Conservation (phyloP, 2,888 invertebrate species). For the Cephus runcator region DNA sequence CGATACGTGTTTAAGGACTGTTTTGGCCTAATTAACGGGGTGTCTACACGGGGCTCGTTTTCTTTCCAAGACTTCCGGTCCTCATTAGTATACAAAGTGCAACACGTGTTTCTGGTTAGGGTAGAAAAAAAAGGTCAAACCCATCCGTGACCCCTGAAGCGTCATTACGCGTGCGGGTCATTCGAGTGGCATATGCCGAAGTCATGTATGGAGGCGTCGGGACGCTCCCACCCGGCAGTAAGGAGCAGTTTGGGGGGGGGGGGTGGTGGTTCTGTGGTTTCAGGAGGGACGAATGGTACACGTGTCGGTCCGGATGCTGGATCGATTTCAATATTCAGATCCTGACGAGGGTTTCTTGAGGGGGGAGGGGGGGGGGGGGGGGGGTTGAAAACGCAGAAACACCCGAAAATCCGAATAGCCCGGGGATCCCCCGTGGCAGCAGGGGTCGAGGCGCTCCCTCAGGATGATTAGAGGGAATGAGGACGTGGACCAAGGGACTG, state of each 20-base stretch:
- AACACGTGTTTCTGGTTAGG: not conserved
- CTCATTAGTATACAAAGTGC: not conserved
- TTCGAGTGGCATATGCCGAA: not conserved
- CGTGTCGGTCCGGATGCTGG: not conserved
- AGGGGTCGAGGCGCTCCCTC: not conserved
- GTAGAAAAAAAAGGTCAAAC: not conserved
- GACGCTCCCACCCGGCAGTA: not conserved
- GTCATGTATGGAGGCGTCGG: not conserved
- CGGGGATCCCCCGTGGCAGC: not conserved
- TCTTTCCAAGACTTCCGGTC: not conserved
- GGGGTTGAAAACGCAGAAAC: not conserved
- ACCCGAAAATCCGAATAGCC: not conserved
- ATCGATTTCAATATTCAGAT: not conserved
- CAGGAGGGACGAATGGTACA: not conserved
- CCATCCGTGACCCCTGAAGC: not conserved
- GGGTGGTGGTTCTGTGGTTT: not conserved
- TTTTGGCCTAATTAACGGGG: not conserved
- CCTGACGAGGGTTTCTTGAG: not conserved
- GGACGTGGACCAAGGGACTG: not conserved
- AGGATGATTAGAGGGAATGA: not conserved
- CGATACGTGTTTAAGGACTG: not conserved
- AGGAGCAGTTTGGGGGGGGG: not conserved
- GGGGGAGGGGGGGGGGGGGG: fast-evolving
- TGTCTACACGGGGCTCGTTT: not conserved
- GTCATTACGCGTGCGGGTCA: not conserved